Percentiles rank a stretch among this genome's conserved stretches.
phyloP scores from a whole-genome alignment of 2,888 invertebrate species.

The Drosophila yooni region DNA sequence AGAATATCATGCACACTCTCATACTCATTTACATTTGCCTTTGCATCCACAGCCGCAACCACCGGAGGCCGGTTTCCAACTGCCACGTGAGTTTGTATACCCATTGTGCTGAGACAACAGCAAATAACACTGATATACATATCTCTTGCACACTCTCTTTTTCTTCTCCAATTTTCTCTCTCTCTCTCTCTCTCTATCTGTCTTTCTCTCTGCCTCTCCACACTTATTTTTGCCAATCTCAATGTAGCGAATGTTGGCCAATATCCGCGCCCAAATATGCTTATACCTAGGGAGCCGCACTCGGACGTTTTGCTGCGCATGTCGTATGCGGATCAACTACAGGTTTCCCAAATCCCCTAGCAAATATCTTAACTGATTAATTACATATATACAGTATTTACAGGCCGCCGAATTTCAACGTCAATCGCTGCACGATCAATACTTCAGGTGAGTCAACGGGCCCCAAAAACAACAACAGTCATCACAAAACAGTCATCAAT shows the following conservation, averaged over 20 bases:
- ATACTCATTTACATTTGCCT: slow-evolving; percentile 96
- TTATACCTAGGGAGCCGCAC: slow-evolving; percentile 85
- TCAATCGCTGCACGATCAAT: slow-evolving; percentile 85
- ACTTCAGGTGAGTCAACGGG: slow-evolving; percentile 83
- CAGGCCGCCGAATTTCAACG: slow-evolving; percentile 86
- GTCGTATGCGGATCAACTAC: slow-evolving; percentile 85
- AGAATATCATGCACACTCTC: slow-evolving; percentile 96
- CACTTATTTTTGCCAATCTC: slow-evolving; percentile 1
- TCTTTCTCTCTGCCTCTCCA: slow-evolving; percentile 5
- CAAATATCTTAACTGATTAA: slow-evolving; percentile 83
- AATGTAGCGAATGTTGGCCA: slow-evolving; percentile 85
- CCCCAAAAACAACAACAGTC: slow-evolving; percentile 14
- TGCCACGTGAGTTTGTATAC: slow-evolving; percentile 87
- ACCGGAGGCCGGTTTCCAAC: slow-evolving; percentile 89
- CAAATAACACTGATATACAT: slow-evolving; percentile 35
- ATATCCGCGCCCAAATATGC: slow-evolving; percentile 86
- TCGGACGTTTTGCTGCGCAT: slow-evolving; percentile 85
- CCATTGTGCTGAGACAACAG: slow-evolving; percentile 42
- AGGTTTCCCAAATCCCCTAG: slow-evolving; percentile 83
- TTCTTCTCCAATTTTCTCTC: not conserved
- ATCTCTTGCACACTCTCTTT: slow-evolving; percentile 19
- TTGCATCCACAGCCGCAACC: slow-evolving; percentile 92
- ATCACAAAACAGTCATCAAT: slow-evolving; percentile 44
- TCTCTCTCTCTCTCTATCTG: slow-evolving; percentile 12
- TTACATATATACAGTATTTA: slow-evolving; percentile 85